A percentile compares a stretch with the other conserved stretches of the same genome.
Conservation (phyloP, 2,888 invertebrate species). For the Halictus ligatus region DNA sequence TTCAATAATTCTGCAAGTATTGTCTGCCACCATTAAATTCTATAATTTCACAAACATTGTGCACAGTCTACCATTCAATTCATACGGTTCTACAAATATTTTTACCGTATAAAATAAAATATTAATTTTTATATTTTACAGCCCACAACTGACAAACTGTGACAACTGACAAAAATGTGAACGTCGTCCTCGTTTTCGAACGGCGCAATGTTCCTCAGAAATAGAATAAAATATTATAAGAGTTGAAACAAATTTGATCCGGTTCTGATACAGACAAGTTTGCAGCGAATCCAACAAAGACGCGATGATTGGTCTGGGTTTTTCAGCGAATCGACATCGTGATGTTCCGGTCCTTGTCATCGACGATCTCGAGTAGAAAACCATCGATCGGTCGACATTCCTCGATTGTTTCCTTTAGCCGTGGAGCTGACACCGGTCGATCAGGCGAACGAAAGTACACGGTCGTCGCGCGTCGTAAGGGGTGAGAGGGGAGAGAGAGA, state of each 20-base stretch:
- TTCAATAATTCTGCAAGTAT: too few species aligned
- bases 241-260: background rate
- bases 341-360: background rate
- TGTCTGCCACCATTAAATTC: too few species aligned
- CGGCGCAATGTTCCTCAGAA: too few species aligned
- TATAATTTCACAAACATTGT: too few species aligned
- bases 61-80: too few species aligned
- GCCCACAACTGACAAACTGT: too few species aligned
- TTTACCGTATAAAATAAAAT: too few species aligned
- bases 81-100: too few species aligned
- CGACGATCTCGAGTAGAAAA: background rate
- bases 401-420: background rate
- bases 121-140: too few species aligned
- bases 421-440: background rate
- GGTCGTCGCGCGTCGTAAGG: background rate
- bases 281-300: background rate
- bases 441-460: slow-evolving; percentile 1
- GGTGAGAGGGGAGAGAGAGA: background rate
- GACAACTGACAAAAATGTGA: too few species aligned
- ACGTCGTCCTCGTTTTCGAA: too few species aligned
- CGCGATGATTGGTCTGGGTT: background rate
- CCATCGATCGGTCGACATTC: slow-evolving; percentile 5
- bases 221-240: too few species aligned
- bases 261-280: background rate
- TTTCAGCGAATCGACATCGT: background rate